Percentiles rank a stretch among this genome's conserved stretches.
Conservation (phyloP, 2,113 vertebrate genomes). For the Lutjanus erythropterus region DNA sequence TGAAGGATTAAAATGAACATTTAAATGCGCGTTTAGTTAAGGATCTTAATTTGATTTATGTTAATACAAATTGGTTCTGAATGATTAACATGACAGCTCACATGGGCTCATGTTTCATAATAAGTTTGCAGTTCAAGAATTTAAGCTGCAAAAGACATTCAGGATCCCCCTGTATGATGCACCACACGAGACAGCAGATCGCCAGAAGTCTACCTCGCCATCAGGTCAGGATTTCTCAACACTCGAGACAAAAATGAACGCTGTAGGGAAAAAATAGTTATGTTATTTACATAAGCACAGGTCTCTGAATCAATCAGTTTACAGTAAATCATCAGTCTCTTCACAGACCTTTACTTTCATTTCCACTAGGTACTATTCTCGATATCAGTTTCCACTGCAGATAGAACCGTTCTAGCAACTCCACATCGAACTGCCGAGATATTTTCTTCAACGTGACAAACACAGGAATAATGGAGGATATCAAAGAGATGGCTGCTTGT, state of each 20-base stretch:
- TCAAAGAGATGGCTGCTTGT: too few relatives aligned
- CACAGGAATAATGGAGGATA: too few relatives aligned
- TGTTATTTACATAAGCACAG: background rate
- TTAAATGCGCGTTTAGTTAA: slow-evolving; percentile 11
- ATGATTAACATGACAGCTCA: slow-evolving; percentile 22
- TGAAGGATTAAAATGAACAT: slow-evolving; percentile 36
- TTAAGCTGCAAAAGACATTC: slow-evolving; percentile 24
- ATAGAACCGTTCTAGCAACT: too few relatives aligned
- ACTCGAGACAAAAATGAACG: background rate
- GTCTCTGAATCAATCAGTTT: too few relatives aligned
- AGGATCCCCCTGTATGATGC: background rate
- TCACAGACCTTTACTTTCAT: too few relatives aligned
- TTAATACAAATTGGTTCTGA: slow-evolving; percentile 26
- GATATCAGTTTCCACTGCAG: too few relatives aligned
- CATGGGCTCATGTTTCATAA: slow-evolving; percentile 8
- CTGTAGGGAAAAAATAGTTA: background rate
- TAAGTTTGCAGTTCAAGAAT: slow-evolving; percentile 24
- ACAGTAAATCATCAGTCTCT: too few relatives aligned
- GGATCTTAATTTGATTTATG: slow-evolving; percentile 38
- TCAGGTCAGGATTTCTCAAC: background rate
- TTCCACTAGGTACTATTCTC: too few relatives aligned
- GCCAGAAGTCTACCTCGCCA: slow-evolving; percentile 3
- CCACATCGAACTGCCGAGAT: too few relatives aligned
- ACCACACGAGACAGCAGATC: slow-evolving; percentile 6
- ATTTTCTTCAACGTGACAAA: too few relatives aligned